Conservation (phyloP, 2,113 vertebrate genomes). For the Oxyura jamaicensis region DNA sequence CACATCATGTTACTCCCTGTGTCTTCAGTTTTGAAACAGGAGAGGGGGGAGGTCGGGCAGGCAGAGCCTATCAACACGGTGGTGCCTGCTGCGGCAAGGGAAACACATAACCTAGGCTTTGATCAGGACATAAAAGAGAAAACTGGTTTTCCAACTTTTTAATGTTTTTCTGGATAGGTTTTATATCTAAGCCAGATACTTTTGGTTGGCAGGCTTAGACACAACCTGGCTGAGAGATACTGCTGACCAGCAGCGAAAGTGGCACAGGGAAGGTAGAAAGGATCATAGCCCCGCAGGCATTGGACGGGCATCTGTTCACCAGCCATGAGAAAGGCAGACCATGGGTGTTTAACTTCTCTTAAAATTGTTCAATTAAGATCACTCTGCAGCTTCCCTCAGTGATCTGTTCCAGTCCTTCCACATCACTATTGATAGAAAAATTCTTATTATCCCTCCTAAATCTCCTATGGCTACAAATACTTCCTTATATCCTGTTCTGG, state of each 20-base stretch:
- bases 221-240: not conserved
- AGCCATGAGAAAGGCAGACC: not conserved
- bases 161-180: not conserved
- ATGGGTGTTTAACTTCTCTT: not conserved
- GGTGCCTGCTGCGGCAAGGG: not conserved
- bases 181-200: not conserved
- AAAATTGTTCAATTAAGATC: not conserved
- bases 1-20: not conserved
- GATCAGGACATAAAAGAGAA: constrained; percentile 3
- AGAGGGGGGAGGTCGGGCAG: not conserved
- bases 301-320: not conserved
- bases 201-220: not conserved
- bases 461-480: not conserved
- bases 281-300: rapidly evolving
- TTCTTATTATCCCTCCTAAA: not conserved
- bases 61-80: not conserved
- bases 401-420: not conserved
- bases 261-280: not conserved
- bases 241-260: not conserved
- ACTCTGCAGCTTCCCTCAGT: not conserved
- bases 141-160: not conserved
- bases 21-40: not conserved
- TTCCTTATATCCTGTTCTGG: not conserved
- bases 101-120: not conserved
- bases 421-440: not conserved